phyloP scores from a whole-genome alignment of 2,797 vertebrate species.

The Enteromius paludinosus region DNA sequence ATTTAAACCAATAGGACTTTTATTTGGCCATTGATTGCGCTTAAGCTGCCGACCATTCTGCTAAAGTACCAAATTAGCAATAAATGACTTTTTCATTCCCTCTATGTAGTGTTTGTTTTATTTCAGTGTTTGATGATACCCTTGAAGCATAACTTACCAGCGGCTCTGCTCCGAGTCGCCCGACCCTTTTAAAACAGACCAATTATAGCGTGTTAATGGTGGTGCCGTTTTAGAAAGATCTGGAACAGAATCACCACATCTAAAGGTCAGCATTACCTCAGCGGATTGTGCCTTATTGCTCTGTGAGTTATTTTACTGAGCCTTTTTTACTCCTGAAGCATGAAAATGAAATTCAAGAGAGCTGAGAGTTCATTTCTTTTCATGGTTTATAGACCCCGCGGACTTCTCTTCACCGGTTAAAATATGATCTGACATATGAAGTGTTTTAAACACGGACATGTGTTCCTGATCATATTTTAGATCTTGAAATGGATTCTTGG shows the following conservation, averaged over 20 bases:
- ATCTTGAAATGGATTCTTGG: conserved; percentile 45
- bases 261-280: conserved; percentile 46
- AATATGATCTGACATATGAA: conserved; percentile 46
- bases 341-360: conserved; percentile 37
- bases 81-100: conserved; percentile 8
- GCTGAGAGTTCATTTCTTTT: conserved; percentile 44
- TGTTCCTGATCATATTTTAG: conserved; percentile 43
- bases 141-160: conserved; percentile 23
- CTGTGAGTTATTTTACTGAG: conserved; percentile 37
- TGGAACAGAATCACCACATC: conserved; percentile 16
- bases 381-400: conserved; percentile 50
- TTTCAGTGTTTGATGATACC: conserved; percentile 32
- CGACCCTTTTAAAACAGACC: conserved; percentile 44
- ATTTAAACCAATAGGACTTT: background rate
- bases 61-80: conserved; percentile 5
- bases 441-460: conserved; percentile 33
- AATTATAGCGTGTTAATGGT: conserved; percentile 39
- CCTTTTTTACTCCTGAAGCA: conserved; percentile 7
- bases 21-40: background rate
- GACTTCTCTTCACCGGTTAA: conserved; percentile 24
- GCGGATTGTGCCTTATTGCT: conserved; percentile 24
- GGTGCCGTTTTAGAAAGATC: conserved; percentile 33
- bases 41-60: background rate
- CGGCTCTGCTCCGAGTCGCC: background rate
- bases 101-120: conserved; percentile 22